A percentile compares a stretch with the other conserved stretches of the same genome.
Conservation (phyloP, 2,113 vertebrate genomes). For the Cephalopholis sonnerati region DNA sequence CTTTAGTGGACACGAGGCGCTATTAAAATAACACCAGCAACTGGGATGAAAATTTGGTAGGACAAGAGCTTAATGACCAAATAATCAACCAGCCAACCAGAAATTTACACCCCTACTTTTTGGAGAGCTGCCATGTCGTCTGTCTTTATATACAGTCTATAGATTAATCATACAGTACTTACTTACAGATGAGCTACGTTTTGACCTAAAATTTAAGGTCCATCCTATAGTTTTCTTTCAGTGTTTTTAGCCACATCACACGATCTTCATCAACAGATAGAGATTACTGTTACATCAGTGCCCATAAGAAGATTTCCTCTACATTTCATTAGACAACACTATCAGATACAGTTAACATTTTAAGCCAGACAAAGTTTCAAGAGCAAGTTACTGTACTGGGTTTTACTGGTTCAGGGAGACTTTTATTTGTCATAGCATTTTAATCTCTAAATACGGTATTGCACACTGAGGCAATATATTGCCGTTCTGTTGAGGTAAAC, state of each 20-base stretch:
- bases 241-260: background rate
- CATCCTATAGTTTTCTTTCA: background rate
- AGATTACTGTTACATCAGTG: background rate
- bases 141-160: too few relatives aligned
- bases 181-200: background rate
- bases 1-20: too few relatives aligned
- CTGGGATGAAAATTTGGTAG: too few relatives aligned
- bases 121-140: too few relatives aligned
- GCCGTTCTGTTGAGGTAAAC: background rate
- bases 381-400: background rate
- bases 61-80: too few relatives aligned
- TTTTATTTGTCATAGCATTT: background rate
- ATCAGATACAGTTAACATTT: background rate
- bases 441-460: constrained; percentile 1
- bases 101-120: too few relatives aligned
- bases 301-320: background rate
- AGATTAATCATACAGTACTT: background rate
- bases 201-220: background rate
- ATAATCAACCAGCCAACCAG: too few relatives aligned
- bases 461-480: background rate
- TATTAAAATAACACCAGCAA: too few relatives aligned
- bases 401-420: constrained; percentile 4
- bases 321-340: background rate
- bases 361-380: background rate
- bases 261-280: background rate